Percentiles rank a stretch among this genome's conserved stretches.
Evolutionary conservation across 2,113 vertebrate species (phyloP).

Genomic region (Anser brachyrhynchus): DNA sequence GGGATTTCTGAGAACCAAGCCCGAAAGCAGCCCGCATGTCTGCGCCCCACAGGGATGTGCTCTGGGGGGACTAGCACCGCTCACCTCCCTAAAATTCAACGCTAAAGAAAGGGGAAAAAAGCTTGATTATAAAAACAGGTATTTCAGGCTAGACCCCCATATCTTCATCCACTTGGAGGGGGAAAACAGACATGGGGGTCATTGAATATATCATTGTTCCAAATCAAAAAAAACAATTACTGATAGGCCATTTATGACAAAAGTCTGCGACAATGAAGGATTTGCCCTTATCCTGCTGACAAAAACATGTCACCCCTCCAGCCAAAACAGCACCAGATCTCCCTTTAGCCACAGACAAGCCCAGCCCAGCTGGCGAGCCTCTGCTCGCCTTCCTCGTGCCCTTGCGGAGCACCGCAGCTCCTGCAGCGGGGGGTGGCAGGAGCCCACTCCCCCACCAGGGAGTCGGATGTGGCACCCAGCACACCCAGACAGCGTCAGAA

Average conservation of each 20-base stretch:
- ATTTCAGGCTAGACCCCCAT: background rate
- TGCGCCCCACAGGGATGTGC: background rate
- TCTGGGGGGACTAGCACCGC: rapidly evolving
- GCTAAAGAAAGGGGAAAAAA: background rate
- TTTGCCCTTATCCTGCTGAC: background rate
- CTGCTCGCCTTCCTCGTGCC: background rate
- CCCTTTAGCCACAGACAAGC: background rate
- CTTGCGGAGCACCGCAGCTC: background rate
- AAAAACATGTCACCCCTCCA: slow-evolving; percentile 3
- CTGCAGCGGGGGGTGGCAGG: background rate
- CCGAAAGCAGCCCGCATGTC: rapidly evolving
- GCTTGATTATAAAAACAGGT: background rate
- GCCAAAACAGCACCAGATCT: background rate
- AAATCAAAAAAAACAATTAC: slow-evolving; percentile 28
- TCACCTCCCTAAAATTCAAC: background rate
- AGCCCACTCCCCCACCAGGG: background rate
- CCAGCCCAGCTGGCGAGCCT: background rate
- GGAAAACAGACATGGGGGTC: background rate
- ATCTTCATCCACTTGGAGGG: background rate
- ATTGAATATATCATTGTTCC: background rate
- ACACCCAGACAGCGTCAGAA: background rate
- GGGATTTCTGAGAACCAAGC: background rate
- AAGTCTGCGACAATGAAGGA: slow-evolving; percentile 21
- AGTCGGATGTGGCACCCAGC: background rate
- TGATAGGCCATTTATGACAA: slow-evolving; percentile 41